Evolutionary conservation across 2,797 vertebrate genomes (phyloP), one percentile per base, ranked within the genome.

Genomic region (Eidolon dupreanum): DNA sequence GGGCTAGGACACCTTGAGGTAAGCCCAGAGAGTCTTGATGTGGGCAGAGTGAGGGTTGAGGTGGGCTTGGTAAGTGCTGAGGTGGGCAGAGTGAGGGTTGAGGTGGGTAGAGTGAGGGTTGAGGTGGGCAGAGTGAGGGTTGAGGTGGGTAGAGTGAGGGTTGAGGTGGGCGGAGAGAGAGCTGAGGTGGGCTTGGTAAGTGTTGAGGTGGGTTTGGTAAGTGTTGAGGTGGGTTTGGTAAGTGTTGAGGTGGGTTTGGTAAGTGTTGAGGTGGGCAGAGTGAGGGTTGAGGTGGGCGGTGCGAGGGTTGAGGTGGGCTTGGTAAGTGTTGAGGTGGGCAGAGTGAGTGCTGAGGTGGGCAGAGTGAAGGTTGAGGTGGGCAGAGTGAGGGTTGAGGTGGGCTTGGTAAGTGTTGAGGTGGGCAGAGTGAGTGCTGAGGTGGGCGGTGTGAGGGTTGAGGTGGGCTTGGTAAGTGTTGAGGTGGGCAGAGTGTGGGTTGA

Each of bases 1-100:
- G 94, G 51, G 77, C 75, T n/a, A 88, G 71, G 5, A 92, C 70
- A 63, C 79, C 49, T 59, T 92, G 96, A 94, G 92, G 90, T 65
- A 77, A 71, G 83, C 93, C 75, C 90, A 92, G 63, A 66, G 82
- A 70, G 38, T 94, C 66, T 68, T 86, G 97, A 53, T 16, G 51
- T 5, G 51, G 51, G 51, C 9, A 9, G 43, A 12, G 43, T 46
- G 43, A 46, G 43, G 11, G 43, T 10, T 46, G 95, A 96, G 63
- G 51, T 73, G 79, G 55, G 77, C 43, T 11, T 10, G 12, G 43
- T 46, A 10, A 46, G 43, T 11, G 11, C 81, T 88, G 97, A 71
- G 41, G 55, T 93, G 81, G 94, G 51, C 9, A 9, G 43, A 12
- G 43, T 46, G 43, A 46, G 43, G 11, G 43, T 10, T 46, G 95